A percentile compares a stretch with the other conserved stretches of the same genome.
Evolutionary conservation across 2,888 invertebrate species (phyloP).

Genomic region (Apamea anceps): DNA sequence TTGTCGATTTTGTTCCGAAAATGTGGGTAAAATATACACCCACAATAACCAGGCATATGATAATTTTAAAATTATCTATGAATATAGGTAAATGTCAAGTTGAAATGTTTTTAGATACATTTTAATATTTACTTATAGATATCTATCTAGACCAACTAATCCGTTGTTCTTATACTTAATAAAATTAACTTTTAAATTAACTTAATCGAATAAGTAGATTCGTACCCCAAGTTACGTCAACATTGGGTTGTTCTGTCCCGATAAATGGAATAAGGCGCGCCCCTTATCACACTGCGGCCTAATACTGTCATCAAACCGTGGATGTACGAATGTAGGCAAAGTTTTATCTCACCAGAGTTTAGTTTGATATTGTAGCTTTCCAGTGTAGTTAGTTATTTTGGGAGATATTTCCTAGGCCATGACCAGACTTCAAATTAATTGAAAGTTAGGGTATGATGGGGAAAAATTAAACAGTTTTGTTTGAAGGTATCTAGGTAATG

Average conservation of each 20-base stretch:
- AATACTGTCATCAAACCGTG: slow-evolving; percentile 43
- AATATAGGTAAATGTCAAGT: neutral
- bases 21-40: neutral
- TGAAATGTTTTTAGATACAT: neutral
- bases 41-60: neutral
- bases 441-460: neutral
- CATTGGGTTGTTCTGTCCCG: slow-evolving; percentile 38
- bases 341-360: neutral
- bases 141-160: neutral
- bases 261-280: slow-evolving; percentile 43
- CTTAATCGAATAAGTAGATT: neutral
- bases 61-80: neutral
- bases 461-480: neutral
- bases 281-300: slow-evolving; percentile 41
- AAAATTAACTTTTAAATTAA: too few relatives aligned
- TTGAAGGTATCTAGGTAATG: neutral
- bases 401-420: neutral
- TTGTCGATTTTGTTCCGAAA: neutral
- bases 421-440: neutral
- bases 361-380: neutral
- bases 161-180: neutral
- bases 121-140: neutral
- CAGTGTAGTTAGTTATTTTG: neutral
- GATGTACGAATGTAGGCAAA: slow-evolving; percentile 38
- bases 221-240: slow-evolving; percentile 21